These are phyloP conservation scores for Danionella cerebrum DNA, from an alignment of 2,113 vertebrate genomes.

Conservation along the genomic window DNA sequence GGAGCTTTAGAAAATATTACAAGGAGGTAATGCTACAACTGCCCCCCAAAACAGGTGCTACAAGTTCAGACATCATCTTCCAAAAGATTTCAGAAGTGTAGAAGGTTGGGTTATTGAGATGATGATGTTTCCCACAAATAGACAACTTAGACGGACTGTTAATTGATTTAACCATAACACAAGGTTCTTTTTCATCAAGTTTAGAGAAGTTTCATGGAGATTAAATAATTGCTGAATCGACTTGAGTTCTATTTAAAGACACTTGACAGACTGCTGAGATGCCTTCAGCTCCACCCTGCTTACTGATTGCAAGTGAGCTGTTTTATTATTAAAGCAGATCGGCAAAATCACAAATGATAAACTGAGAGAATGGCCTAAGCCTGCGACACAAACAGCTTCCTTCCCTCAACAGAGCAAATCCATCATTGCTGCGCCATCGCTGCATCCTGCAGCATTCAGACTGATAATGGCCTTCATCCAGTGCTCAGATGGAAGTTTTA, in stretches of 20 bases:
- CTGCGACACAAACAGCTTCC: background rate
- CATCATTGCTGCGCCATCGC: slow-evolving; percentile 1
- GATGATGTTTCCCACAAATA: too few relatives aligned
- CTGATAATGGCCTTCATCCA: slow-evolving; percentile 8
- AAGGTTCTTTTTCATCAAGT: background rate
- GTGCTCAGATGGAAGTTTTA: slow-evolving; percentile 12
- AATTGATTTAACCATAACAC: background rate
- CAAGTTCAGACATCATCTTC: too few relatives aligned
- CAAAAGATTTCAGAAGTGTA: too few relatives aligned
- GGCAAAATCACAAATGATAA: background rate
- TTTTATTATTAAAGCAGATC: background rate
- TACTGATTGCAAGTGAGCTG: background rate
- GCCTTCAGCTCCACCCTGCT: background rate
- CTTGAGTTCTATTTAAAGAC: background rate
- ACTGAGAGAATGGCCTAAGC: background rate
- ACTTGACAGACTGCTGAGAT: background rate
- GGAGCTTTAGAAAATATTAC: too few relatives aligned
- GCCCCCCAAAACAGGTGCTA: too few relatives aligned
- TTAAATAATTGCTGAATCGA: background rate
- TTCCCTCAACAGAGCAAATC: background rate
- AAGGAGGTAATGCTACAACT: too few relatives aligned
- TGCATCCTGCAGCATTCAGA: background rate
- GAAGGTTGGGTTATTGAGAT: too few relatives aligned
- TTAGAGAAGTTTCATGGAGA: background rate
- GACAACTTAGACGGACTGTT: background rate